phyloP scores from a whole-genome alignment of 2,888 invertebrate species.

The Cecidostiba fungosa region DNA sequence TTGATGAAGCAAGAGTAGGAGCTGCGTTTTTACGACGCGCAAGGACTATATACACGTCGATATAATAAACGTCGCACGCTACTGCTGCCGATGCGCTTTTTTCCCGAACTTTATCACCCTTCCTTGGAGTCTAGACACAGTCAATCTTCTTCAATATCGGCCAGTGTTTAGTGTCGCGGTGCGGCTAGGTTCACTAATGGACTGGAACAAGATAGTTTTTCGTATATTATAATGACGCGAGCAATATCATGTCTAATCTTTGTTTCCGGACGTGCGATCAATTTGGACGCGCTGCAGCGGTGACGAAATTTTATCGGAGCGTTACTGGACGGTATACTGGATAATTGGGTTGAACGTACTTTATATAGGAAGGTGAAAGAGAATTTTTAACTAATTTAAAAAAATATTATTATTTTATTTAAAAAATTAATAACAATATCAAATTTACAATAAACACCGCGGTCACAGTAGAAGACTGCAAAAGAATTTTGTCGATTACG shows the following conservation, averaged over 20 bases:
- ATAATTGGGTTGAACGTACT: neutral
- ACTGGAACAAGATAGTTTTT: constrained; percentile 64
- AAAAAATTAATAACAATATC: too few relatives aligned
- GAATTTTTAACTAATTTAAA: neutral
- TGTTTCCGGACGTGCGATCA: constrained; percentile 57
- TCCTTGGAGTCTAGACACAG: constrained; percentile 30
- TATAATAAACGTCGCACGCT: constrained; percentile 17
- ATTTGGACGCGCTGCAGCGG: neutral
- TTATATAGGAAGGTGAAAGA: neutral
- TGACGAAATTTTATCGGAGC: neutral
- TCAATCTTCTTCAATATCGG: constrained; percentile 55
- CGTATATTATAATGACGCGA: constrained; percentile 66
- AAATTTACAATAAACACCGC: too few relatives aligned
- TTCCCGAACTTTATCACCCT: constrained; percentile 14
- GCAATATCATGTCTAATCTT: constrained; percentile 67
- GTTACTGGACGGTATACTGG: neutral
- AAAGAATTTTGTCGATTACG: neutral
- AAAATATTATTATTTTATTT: too few relatives aligned
- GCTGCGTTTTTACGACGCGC: neutral
- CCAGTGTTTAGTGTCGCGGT: constrained; percentile 45
- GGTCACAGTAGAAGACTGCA: neutral
- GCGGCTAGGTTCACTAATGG: constrained; percentile 48
- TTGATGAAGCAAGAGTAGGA: neutral
- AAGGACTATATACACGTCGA: neutral
- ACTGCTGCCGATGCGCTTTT: neutral